A percentile compares a stretch with the other conserved stretches of the same genome.
These are phyloP conservation scores for Spea multiplicata DNA, from an alignment of 2,113 vertebrate genomes.

Conservation along the genomic window DNA sequence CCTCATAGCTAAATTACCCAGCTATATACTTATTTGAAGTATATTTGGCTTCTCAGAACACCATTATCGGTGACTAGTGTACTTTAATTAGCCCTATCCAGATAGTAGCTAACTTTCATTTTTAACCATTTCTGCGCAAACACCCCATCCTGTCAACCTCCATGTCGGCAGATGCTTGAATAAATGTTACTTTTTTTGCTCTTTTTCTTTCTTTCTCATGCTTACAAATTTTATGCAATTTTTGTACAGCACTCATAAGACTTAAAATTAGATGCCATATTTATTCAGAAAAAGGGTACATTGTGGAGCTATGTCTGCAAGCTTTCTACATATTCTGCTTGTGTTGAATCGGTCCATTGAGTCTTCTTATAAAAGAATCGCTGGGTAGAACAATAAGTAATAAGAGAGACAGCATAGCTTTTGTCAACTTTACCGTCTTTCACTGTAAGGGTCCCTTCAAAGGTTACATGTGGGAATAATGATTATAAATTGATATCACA, in stretches of 20 bases:
- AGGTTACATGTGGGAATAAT: constrained; percentile 12
- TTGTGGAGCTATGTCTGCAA: not conserved
- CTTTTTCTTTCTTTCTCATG: not conserved
- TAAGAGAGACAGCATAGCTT: not conserved
- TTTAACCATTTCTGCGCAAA: constrained; percentile 13
- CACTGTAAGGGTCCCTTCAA: not conserved
- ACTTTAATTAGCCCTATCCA: constrained; percentile 21
- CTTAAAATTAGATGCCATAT: constrained; percentile 10
- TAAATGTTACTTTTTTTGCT: constrained; percentile 27
- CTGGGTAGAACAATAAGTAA: constrained; percentile 20
- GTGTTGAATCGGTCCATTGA: constrained; percentile 19
- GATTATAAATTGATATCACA: not conserved
- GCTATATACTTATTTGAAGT: constrained; percentile 31
- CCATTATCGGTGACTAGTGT: constrained; percentile 34
- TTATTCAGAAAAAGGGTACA: constrained; percentile 16
- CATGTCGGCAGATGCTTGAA: constrained; percentile 10
- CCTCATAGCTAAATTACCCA: constrained; percentile 36
- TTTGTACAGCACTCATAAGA: not conserved
- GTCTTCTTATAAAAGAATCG: constrained; percentile 1
- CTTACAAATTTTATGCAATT: constrained; percentile 19
- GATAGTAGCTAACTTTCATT: constrained; percentile 7
- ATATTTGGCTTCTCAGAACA: constrained; percentile 17
- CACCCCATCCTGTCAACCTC: constrained; percentile 1
- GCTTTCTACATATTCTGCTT: not conserved
- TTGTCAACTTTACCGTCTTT: constrained; percentile 4